Base-by-base conservation (phyloP, 2,797 vertebrate genomes). In the Neosilurus mollespiculum region DNA sequence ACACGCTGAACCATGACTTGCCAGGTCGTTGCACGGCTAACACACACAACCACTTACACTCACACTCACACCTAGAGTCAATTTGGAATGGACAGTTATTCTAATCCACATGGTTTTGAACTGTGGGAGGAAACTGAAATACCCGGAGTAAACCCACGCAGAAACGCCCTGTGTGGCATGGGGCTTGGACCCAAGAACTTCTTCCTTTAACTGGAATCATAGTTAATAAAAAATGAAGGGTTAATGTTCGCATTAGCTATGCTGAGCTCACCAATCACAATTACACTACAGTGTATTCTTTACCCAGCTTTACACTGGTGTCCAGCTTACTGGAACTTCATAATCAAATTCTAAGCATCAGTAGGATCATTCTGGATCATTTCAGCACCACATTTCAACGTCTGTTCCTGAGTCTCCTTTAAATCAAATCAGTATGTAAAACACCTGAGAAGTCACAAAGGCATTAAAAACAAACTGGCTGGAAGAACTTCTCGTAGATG, bases 341-440 rank as follows among this genome's bases (percentile, higher is more conserved):
- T 64, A 4, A 62, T n/a, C 1, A 62, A 9, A 24, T 76, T 76
- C 54, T 20, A 64, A 10, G 20, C 59, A 62, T 34, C 37, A 62
- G 1, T n/a, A 51, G 37, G 54, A 73, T 15, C 22, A 24, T 53
- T 30, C n/a, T 30, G 16, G 24, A n/a, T 61, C 34, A 30, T 78
- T 78, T 65, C 61, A 78, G 43, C 77, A 78, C n/a, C 76, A 64
- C n/a, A 62, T 26, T 10, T 43, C 43, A 43, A 3, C 43, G 43
- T 76, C 54, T 34, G 4, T 51, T 51, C 43, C 20, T 3, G 24
- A 8, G 61, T 65, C 56, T 72, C 62, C 71, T 76, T 75, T 76
- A 75, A 76, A 78, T 43, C 70, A 81, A 84, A 84, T 75, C 59
- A 64, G 30, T 73, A 84, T 51, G 69, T 64, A 84, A 84, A 84